Conservation (phyloP, 2,797 vertebrate genomes). For the Acanthurus lineatus region DNA sequence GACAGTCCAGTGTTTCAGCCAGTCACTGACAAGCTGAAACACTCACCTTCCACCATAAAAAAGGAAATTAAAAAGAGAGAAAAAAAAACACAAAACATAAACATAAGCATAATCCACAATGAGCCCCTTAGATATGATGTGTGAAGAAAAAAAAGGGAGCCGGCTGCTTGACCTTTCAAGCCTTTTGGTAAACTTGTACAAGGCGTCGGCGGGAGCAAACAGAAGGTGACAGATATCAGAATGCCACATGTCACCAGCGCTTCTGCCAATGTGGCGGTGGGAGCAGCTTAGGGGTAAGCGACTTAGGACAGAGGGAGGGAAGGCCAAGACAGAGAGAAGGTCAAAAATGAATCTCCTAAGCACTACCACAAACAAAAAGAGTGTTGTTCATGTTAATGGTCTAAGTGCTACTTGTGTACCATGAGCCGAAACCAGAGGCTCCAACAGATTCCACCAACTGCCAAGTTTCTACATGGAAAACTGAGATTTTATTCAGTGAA, state of each 20-base stretch:
- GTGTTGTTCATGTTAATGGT: slow-evolving; percentile 27
- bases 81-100: slow-evolving; percentile 43
- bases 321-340: slow-evolving; percentile 53
- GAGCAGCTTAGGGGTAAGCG: slow-evolving; percentile 60
- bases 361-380: slow-evolving; percentile 48
- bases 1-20: slow-evolving; percentile 38
- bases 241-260: slow-evolving; percentile 75
- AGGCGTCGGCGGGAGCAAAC: slow-evolving; percentile 66
- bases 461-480: neutral
- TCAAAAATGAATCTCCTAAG: slow-evolving; percentile 45
- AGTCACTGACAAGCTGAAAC: slow-evolving; percentile 48
- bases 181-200: slow-evolving; percentile 77
- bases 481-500: slow-evolving; percentile 1
- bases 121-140: slow-evolving; percentile 71
- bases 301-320: slow-evolving; percentile 46
- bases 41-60: slow-evolving; percentile 70
- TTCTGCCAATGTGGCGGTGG: slow-evolving; percentile 61
- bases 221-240: slow-evolving; percentile 83
- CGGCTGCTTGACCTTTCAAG: slow-evolving; percentile 77
- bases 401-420: slow-evolving; percentile 23
- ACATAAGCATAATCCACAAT: slow-evolving; percentile 39
- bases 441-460: neutral
- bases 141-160: slow-evolving; percentile 60
- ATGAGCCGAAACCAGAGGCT: slow-evolving; percentile 23
- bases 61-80: slow-evolving; percentile 10